Base-by-base conservation (phyloP, 2,888 invertebrate species). In the Argyresthia albistria region DNA sequence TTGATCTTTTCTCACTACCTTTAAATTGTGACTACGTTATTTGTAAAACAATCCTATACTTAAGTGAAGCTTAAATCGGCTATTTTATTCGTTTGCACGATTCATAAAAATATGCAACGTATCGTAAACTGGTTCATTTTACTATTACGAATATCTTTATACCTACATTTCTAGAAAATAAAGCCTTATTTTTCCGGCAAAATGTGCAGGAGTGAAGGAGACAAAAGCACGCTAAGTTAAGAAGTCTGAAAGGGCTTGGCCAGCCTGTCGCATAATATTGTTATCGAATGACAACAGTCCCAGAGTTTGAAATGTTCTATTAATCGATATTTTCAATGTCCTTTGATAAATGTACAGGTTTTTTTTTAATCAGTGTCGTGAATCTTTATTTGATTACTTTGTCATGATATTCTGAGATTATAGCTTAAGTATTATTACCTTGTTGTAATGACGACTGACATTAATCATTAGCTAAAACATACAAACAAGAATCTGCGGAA, bases 251-350 rank as follows among this genome's bases (percentile, higher is more conserved):
- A 57, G 63, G 57, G 63, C 58, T 61, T 59, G 57, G 61, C 54
- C 55, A 59, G 59, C 61, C 60, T 59, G 65, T 67, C 69, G 62
- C 69, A 73, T 82, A 81, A 70, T 73, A 79, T 71, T 73, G 67
- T 66, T 59, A 64, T 61, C 61, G 64, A 71, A 81, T 65, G 75
- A 69, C 70, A 69, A 68, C 64, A 75, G 77, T 80, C 80, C 73
- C 59, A 62, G 62, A 57, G 59, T 57, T 76, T 77, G 81, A 80
- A 73, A 72, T 77, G 73, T 66, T 75, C 76, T 80, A 82, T 82
- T 81, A 80, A 81, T 80, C 80, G 73, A 53, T 64, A 54, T 71
- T 70, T 80, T 82, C 79, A 83, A 70, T 73, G 63, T 64, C 65
- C 69, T 25, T 25, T 25, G 25, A 70, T 75, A 25, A 36, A 48